Evolutionary conservation across 2,888 invertebrate genomes (phyloP), one percentile per base, ranked within the genome.

Genomic region (Mythimna ferrago): DNA sequence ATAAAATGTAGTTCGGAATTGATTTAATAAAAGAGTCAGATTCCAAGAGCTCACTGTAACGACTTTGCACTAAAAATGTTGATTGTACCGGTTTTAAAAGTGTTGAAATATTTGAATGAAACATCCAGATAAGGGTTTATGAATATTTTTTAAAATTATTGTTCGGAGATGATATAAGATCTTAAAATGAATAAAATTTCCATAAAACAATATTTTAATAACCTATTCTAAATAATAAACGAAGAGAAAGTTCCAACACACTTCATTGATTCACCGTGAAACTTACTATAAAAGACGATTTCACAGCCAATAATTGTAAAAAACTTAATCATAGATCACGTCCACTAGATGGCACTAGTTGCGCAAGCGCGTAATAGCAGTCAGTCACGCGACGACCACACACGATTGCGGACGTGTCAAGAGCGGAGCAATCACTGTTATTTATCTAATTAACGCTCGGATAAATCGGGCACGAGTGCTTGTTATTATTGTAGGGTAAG

Each of bases 361-460:
- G 87, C 87, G 87, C 87, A 88, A 85, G 81, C 78, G 82, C 83
- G 78, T 89, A 93, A 94, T 93, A 85, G 89, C 66, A 71, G 76
- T 82, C 93, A 94, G 94, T 92, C 94, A 94, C 94, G 95, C 93
- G 86, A 93, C 78, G 94, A 90, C 94, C 95, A 92, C 95, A 93
- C 95, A 92, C 88, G 88, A 79, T 82, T 85, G 74, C 80, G 83
- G 92, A 93, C 93, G 92, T 89, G 91, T 89, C 81, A 81, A 87
- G 85, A 78, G 84, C 78, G 66, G 66, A 68, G 80, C 88, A 89
- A 93, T 91, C 88, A 89, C 90, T 90, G 88, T 89, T 89, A 92
- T 93, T 90, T 90, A 89, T 89, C 88, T 91, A 92, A 93, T 92
- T 91, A 90, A 91, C 91, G 76, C 53, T 73, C 69, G 58, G 73